Percentiles rank a stretch among this genome's conserved stretches.
phyloP scores from a whole-genome alignment of 2,888 invertebrate genomes.

The Cantharis nigra region DNA sequence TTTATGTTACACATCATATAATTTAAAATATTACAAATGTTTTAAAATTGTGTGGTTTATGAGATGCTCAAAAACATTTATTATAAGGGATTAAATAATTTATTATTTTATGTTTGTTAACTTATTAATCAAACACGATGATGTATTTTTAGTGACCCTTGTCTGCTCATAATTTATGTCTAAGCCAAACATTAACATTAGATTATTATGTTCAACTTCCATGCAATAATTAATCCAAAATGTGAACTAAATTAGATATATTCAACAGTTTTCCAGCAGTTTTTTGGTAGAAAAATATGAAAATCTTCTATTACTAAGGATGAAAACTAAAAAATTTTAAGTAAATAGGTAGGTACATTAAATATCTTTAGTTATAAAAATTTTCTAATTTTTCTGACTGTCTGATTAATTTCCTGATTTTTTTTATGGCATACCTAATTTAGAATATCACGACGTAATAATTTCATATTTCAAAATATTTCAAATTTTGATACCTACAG shows the following conservation, averaged over 20 bases:
- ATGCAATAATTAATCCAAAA: neutral
- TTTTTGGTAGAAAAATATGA: too few species aligned
- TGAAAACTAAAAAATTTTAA: too few species aligned
- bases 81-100: neutral
- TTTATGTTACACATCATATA: neutral
- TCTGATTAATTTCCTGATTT: too few species aligned
- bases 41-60: neutral
- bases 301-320: too few species aligned
- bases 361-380: too few species aligned
- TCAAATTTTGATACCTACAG: too few species aligned
- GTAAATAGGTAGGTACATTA: too few species aligned
- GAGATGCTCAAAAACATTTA: neutral
- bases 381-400: too few species aligned
- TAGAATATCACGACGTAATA: too few species aligned
- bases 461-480: too few species aligned
- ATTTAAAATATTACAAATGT: neutral
- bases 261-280: neutral
- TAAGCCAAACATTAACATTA: neutral
- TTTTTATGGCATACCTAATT: too few species aligned
- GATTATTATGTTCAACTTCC: neutral
- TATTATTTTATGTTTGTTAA: neutral
- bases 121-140: neutral
- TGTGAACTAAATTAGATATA: neutral
- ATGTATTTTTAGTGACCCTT: neutral
- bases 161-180: neutral